phyloP scores from a whole-genome alignment of 2,113 vertebrate genomes.

The Phylloscopus trochilus region DNA sequence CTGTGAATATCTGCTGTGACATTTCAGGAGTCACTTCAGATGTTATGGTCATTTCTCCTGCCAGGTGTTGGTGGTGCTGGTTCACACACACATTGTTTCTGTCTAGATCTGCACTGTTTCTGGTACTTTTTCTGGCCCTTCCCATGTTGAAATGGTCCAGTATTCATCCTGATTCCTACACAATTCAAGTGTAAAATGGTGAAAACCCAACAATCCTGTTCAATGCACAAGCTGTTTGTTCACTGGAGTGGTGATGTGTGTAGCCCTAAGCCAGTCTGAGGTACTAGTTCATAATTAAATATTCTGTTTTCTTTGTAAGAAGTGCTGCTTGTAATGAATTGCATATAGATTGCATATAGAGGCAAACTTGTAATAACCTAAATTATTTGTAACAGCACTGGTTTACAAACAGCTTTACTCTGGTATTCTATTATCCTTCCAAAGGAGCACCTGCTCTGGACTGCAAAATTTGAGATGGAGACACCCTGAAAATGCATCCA shows the following conservation, averaged over 20 bases:
- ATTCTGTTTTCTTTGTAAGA: background rate
- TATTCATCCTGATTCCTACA: background rate
- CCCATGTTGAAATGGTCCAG: background rate
- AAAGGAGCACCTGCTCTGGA: background rate
- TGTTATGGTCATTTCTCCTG: background rate
- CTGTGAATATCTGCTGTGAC: background rate
- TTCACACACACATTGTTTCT: background rate
- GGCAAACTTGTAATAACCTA: background rate
- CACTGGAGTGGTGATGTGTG: background rate
- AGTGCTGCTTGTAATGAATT: background rate
- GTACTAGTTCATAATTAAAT: background rate
- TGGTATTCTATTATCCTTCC: background rate
- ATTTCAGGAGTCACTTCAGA: background rate
- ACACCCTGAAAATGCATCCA: background rate
- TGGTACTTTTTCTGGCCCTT: background rate
- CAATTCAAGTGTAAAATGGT: background rate
- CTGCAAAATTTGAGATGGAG: background rate
- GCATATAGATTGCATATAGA: background rate
- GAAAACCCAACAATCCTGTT: background rate
- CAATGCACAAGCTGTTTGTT: background rate
- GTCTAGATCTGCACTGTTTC: background rate
- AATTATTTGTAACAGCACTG: background rate
- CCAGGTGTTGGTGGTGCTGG: background rate
- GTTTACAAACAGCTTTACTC: background rate
- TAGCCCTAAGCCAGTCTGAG: background rate